Evolutionary conservation across 2,888 invertebrate genomes (phyloP).

Genomic region (Anticlea derivata): DNA sequence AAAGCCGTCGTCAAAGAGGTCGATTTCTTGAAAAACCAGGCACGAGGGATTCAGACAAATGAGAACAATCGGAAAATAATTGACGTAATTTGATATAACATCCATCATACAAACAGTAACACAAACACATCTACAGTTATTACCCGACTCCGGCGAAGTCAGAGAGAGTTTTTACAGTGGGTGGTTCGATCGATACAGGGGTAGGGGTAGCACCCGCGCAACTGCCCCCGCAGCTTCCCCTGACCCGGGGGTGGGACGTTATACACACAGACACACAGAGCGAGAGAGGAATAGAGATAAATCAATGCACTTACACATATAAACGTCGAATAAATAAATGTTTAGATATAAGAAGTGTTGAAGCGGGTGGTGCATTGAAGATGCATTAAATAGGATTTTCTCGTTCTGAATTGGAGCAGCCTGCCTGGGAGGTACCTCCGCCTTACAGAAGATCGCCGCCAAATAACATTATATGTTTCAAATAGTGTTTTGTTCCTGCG

Average conservation of each 20-base stretch:
- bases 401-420: no score
- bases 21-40: background rate
- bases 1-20: no score
- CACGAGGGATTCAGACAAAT: constrained; percentile 1
- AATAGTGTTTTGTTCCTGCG: no score
- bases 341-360: no score
- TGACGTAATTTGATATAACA: constrained; percentile 5
- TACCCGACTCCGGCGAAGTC: no score
- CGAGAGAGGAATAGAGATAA: constrained; percentile 17
- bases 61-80: constrained; percentile 4
- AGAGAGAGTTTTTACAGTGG: constrained; percentile 21
- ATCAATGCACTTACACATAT: constrained; percentile 22
- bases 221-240: constrained; percentile 61
- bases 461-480: no score
- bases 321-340: constrained; percentile 2
- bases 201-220: constrained; percentile 57
- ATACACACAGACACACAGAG: constrained; percentile 48
- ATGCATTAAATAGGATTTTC: no score
- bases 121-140: constrained; percentile 2
- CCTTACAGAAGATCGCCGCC: no score
- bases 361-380: background rate
- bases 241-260: constrained; percentile 62
- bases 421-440: no score
- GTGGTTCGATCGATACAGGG: constrained; percentile 61
- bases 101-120: constrained; percentile 1